These are phyloP conservation scores for Eidolon helvum DNA, from an alignment of 2,113 vertebrate species.

Conservation along the genomic window DNA sequence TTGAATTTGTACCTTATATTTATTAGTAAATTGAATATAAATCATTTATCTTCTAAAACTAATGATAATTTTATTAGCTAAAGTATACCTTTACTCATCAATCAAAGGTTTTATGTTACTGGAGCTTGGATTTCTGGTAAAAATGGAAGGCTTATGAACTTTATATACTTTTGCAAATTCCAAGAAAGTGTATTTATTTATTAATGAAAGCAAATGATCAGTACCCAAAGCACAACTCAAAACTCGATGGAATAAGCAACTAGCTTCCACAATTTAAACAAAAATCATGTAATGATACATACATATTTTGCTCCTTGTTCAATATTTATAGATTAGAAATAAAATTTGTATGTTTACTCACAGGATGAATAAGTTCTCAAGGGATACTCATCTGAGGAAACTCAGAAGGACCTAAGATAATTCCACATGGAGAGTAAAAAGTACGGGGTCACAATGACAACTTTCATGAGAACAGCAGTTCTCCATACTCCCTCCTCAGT, in stretches of 20 bases:
- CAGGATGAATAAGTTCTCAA: neutral
- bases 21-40: neutral
- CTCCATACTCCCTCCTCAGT: neutral
- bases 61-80: neutral
- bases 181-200: neutral
- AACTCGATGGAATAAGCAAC: neutral
- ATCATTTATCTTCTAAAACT: neutral
- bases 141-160: neutral
- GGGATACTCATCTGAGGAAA: neutral
- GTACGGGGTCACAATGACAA: neutral
- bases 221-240: neutral
- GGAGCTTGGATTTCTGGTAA: neutral
- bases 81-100: neutral
- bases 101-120: neutral
- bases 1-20: neutral
- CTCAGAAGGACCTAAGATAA: neutral
- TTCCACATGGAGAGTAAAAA: neutral
- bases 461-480: neutral
- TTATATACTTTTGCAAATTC: neutral
- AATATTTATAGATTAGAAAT: constrained; percentile 13
- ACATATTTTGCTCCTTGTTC: neutral
- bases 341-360: neutral
- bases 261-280: neutral
- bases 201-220: neutral
- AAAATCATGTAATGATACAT: neutral